Evolutionary conservation across 2,113 vertebrate species (phyloP), one percentile per base, ranked within the genome.

Genomic region (Callipepla californica): DNA sequence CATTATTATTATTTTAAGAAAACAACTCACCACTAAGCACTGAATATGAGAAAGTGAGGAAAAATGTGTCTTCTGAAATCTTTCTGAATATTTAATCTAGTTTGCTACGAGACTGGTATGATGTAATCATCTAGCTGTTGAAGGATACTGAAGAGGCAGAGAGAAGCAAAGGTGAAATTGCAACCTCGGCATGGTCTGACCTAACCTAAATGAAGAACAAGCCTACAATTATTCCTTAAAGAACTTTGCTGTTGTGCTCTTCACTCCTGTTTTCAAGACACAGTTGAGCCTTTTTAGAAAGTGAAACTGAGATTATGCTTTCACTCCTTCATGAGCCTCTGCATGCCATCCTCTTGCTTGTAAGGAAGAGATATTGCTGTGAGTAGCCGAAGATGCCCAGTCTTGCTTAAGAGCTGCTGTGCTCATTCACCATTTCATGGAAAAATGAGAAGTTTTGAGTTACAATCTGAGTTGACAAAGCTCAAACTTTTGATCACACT

Each of bases 401-500:
- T 53, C 63, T 85, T 73, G 23, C 19, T 15, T 36, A 63, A 53
- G 3, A 6, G 17, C 36, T n/a, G 5, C 13, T 70, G 17, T 89
- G 42, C 9, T 87, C 8, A 28, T 88, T 89, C 89, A 14, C 73
- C 25, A 88, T 90, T 34, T 66, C 5, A 9, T 13, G 15, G 44
- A 26, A 30, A 80, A 40, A 70, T 17, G 22, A 59, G 44, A 69
- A 85, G 6, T 4, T 3, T 13, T 74, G 22, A 73, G 55, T 51
- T 89, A 66, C 90, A 92, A 55, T 72, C 38, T 62, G 32, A 85
- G 65, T 42, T 77, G 57, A 40, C 47, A 53, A 77, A 88, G 62
- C 40, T 83, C 45, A 34, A 22, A 76, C 38, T 65, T 42, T 50
- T 70, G 45, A 90, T 93, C 63, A 66, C 2, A 9, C 19, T 48